Evolutionary conservation across 2,888 invertebrate genomes (phyloP), one percentile per base, ranked within the genome.

Genomic region (Drosophila yooni): DNA sequence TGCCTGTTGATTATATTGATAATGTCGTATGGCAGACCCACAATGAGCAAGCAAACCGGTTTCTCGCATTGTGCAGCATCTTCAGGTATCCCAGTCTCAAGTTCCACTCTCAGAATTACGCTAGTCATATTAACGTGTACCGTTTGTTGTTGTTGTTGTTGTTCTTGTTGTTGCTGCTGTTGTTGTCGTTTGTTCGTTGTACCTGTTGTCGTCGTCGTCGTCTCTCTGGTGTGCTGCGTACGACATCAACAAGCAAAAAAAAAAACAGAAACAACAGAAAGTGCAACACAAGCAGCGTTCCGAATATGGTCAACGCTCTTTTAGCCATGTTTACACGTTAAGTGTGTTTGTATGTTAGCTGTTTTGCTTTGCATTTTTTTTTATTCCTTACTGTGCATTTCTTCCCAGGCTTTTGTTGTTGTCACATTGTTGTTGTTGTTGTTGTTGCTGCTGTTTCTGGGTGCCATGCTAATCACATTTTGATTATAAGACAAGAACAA

Each of bases 291-390:
- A 56, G 64, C 74, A 69, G 59, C 69, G 64, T 58, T 57, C 85
- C 85, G 81, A 86, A 86, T 86, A 86, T 86, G 90, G 90, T 90
- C 85, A 86, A 86, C 89, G 85, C 89, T 86, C 85, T 86, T 90
- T 90, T 90, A 71, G 87, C 87, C 90, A 89, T 86, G 85, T 90
- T 86, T 89, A 90, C 85, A 86, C 85, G 89, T 68, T 86, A 86
- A 86, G 90, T 90, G 85, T 86, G 85, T 86, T 86, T 90, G 85
- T 86, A 56, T 90, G 85, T 90, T 90, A 90, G 74, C 79, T 72
- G 74, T 79, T 62, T 71, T 70, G 61, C 58, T 59, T 52, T 56
- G 52, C 48, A 50, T 60, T 53, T 67, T 33, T 56, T 33, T 46
- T 43, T 46, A 53, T 57, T 62, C 52, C 53, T 69, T 53, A 31